Evolutionary conservation across 2,113 vertebrate species (phyloP).

Genomic region (Pterocles burchelli): DNA sequence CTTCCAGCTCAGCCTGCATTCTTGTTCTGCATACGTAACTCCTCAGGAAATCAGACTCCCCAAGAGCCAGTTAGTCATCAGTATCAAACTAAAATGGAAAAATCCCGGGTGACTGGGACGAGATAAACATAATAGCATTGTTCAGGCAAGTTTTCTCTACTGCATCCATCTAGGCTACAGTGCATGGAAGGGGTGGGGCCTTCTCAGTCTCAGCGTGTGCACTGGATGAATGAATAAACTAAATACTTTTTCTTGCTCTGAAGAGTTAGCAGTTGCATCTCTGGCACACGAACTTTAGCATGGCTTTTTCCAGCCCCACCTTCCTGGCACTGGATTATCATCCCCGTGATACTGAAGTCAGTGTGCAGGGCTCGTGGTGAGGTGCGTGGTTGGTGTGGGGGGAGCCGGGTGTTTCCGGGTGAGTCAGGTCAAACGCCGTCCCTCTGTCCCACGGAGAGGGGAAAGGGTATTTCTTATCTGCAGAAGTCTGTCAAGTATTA

Average conservation of each 20-base stretch:
- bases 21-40: neutral
- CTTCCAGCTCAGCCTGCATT: neutral
- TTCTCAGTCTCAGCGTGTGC: neutral
- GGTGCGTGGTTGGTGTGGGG: neutral
- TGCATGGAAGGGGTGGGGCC: fast-evolving
- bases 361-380: fast-evolving
- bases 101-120: neutral
- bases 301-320: neutral
- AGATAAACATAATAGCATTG: fast-evolving
- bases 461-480: neutral
- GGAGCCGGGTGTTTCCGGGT: fast-evolving
- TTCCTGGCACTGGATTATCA: neutral
- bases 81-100: neutral
- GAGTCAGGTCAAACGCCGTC: fast-evolving
- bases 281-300: neutral
- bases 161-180: neutral
- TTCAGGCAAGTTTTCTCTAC: neutral
- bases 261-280: neutral
- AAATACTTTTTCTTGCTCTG: neutral
- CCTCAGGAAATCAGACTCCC: neutral
- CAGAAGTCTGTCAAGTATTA: neutral
- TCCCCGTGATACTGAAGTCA: fast-evolving
- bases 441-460: neutral
- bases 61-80: neutral
- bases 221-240: neutral